These are phyloP conservation scores for Microhierax caerulescens DNA, from an alignment of 2,797 vertebrate species.

Conservation along the genomic window DNA sequence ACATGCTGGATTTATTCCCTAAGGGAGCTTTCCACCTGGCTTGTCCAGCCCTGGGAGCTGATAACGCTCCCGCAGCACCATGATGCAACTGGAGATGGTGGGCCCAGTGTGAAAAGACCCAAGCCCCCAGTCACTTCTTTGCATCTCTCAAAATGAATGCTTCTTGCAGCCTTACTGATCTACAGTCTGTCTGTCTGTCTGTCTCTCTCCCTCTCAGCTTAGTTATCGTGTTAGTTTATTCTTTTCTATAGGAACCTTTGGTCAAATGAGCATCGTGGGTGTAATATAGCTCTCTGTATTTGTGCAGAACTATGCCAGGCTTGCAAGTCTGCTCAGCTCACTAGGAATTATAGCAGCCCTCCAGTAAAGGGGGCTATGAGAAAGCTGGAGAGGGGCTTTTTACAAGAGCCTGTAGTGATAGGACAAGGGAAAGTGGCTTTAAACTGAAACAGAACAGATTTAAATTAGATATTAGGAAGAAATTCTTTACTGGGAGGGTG, in stretches of 20 bases:
- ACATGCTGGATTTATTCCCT: neutral
- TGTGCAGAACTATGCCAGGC: neutral
- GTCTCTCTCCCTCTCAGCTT: neutral
- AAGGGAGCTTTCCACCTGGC: neutral
- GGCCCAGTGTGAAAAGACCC: neutral
- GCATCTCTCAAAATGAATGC: rapidly evolving
- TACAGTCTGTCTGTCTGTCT: neutral
- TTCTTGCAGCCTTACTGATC: neutral
- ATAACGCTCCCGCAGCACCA: neutral
- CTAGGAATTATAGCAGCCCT: too few relatives aligned
- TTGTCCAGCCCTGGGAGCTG: neutral
- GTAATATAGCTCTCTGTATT: too few relatives aligned
- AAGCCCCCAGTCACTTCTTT: rapidly evolving
- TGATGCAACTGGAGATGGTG: rapidly evolving
- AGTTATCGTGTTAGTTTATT: neutral
- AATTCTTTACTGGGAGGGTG: too few relatives aligned
- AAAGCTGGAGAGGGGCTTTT: too few relatives aligned
- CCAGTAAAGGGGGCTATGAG: too few relatives aligned
- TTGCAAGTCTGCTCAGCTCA: neutral
- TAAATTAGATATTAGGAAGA: too few relatives aligned
- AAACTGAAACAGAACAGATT: too few relatives aligned
- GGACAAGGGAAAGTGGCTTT: too few relatives aligned
- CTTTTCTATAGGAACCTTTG: neutral
- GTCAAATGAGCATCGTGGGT: neutral
- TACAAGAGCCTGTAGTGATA: too few relatives aligned